These are phyloP conservation scores for Suricata suricatta DNA, from an alignment of 2,113 vertebrate genomes.

Conservation along the genomic window DNA sequence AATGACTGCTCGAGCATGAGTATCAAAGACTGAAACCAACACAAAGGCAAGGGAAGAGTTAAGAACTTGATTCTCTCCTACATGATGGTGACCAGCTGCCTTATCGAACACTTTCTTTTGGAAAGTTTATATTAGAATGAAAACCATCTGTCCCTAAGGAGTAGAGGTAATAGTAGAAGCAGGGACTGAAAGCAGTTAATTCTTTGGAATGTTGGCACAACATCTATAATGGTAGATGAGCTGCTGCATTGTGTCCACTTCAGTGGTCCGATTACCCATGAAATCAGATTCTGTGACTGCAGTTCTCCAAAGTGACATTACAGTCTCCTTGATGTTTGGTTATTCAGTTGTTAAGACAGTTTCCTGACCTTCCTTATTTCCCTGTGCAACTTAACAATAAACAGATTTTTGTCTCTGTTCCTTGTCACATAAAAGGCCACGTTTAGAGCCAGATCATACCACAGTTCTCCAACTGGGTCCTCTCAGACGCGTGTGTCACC, in stretches of 20 bases:
- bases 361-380: not conserved
- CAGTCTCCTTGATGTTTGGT: not conserved
- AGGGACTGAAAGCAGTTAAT: not conserved
- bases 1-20: not conserved
- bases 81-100: not conserved
- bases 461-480: not conserved
- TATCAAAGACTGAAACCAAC: not conserved
- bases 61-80: not conserved
- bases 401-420: not conserved
- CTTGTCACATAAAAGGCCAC: not conserved
- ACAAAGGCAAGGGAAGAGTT: not conserved
- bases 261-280: not conserved
- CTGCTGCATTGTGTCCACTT: not conserved
- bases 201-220: not conserved
- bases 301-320: not conserved
- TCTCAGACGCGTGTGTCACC: not conserved
- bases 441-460: not conserved
- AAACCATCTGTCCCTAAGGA: not conserved
- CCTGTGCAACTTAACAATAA: not conserved
- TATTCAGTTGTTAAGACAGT: not conserved
- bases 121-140: not conserved
- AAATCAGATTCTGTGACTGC: slow-evolving; percentile 12
- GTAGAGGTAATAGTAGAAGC: not conserved
- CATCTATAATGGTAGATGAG: not conserved
- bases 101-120: not conserved